Evolutionary conservation across 2,888 invertebrate species (phyloP).

Genomic region (Xiphydria camelus): DNA sequence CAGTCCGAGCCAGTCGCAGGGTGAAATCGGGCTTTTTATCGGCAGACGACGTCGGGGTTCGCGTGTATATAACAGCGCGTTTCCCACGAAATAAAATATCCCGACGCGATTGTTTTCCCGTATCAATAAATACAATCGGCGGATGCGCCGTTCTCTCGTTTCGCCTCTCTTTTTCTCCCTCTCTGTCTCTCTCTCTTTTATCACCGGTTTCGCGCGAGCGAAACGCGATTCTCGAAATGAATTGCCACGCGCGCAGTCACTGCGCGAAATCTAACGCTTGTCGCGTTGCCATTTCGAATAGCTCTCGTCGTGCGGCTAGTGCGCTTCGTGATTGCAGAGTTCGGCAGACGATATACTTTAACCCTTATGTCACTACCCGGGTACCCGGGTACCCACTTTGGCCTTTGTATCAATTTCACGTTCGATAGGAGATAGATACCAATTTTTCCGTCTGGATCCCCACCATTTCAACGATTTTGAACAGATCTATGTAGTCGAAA

Average conservation of each 20-base stretch:
- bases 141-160: too few species aligned
- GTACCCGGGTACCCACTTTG: too few species aligned
- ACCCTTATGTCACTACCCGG: too few species aligned
- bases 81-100: constrained; percentile 34
- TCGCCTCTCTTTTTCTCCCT: too few species aligned
- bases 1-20: constrained; percentile 10
- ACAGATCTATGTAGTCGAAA: too few species aligned
- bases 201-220: not conserved
- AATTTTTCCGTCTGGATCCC: too few species aligned
- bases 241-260: not conserved
- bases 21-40: constrained; percentile 17
- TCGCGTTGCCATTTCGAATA: not conserved
- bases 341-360: too few species aligned
- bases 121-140: constrained; percentile 36
- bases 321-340: too few species aligned
- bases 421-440: too few species aligned
- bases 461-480: too few species aligned
- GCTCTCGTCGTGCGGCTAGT: not conserved
- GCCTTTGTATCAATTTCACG: too few species aligned
- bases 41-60: constrained; percentile 6
- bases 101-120: constrained; percentile 34
- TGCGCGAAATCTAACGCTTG: not conserved
- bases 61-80: not conserved
- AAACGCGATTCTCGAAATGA: not conserved
- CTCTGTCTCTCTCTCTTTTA: not conserved